phyloP scores from a whole-genome alignment of 2,797 vertebrate species.

The Antennarius maculatus region DNA sequence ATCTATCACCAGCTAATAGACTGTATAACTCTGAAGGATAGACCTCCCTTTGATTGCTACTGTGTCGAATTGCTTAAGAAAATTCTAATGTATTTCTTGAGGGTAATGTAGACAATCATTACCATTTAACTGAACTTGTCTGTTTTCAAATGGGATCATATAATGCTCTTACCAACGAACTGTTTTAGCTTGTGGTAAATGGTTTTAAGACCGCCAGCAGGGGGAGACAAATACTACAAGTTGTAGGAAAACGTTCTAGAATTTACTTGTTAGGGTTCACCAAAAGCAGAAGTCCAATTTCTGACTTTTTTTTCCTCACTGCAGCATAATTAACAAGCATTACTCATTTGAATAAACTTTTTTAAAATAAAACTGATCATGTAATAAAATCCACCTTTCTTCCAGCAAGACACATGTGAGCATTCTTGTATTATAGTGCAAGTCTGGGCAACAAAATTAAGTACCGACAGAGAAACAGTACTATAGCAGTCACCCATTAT shows the following conservation, averaged over 20 bases:
- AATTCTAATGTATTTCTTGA: background rate
- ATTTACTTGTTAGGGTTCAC: no score
- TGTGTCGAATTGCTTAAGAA: background rate
- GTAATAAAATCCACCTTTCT: background rate
- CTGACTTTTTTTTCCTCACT: background rate
- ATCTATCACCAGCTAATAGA: background rate
- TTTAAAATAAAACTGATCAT: no score
- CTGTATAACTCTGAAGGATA: background rate
- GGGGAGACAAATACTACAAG: constrained; percentile 50
- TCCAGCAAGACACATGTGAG: constrained; percentile 5
- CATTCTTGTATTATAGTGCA: background rate
- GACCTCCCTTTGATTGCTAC: background rate
- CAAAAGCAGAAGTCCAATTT: background rate
- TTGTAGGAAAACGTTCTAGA: background rate
- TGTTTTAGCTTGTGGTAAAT: background rate
- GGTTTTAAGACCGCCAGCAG: constrained; percentile 15
- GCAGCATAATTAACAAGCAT: no score
- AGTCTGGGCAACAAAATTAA: background rate
- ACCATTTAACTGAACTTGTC: background rate
- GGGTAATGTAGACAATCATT: no score
- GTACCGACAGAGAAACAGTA: background rate
- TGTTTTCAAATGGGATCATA: background rate
- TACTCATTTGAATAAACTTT: no score
- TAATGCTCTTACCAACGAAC: no score
- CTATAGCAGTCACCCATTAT: background rate